Evolutionary conservation across 53 echinoderm and acorn worm genomes (phyloP), one percentile per base, ranked within the genome.

Genomic region (Paelopatides confundens): DNA sequence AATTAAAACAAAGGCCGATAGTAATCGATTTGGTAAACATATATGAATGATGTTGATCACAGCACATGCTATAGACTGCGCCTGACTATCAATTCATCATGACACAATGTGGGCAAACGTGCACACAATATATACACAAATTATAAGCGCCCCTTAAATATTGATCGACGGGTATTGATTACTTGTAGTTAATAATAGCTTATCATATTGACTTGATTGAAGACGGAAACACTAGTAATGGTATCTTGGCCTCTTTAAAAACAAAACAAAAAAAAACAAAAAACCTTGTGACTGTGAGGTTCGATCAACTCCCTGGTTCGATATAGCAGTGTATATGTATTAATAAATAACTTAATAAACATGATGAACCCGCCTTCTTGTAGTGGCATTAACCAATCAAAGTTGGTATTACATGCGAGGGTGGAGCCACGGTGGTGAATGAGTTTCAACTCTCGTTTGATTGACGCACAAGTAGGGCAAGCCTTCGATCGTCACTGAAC

Each of bases 401-500:
- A 23, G n/a, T 21, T n/a, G n/a, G 6, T 58, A 18, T 21, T 21
- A n/a, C n/a, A 15, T 23, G 24, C 24, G 58, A n/a, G 74, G 74
- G 74, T 7, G 13, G 74, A 21, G 8, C n/a, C 39, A 40, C 1
- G 38, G 26, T 39, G 74, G 4, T 74, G 46, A 74, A 46, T 74
- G 46, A 74, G 46, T 36, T 33, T n/a, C n/a, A n/a, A n/a, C 74
- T 28, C 38, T 43, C 26, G n/a, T n/a, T 27, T 74, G 74, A 74
- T 74, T 74, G 74, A 74, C 74, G 27, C 26, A 27, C 39, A 37
- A 74, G 40, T 31, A 26, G 28, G 15, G 15, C 74, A 39, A 39
- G 74, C 40, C 74, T 74, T 74, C 26, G 35, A 40, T 39, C 39
- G 39, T 74, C 74, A 40, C 74, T 74, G 74, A 37, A 74, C 74